These are phyloP conservation scores for Charanyca ferruginea DNA, from an alignment of 2,888 invertebrate species.

Conservation along the genomic window DNA sequence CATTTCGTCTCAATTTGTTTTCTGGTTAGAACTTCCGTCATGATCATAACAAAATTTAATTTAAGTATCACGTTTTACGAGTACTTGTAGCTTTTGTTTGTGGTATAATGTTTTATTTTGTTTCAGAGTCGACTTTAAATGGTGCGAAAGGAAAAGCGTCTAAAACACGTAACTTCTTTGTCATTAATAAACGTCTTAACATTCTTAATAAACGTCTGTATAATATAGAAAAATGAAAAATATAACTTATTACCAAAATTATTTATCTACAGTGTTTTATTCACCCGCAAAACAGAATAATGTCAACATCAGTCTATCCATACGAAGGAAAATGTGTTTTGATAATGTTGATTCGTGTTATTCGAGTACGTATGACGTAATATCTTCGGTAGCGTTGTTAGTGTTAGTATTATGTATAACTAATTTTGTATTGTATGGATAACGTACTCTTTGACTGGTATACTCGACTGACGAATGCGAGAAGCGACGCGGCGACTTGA, in stretches of 20 bases:
- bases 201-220: neutral
- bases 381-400: neutral
- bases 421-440: conserved; percentile 1
- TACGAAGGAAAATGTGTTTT: conserved; percentile 9
- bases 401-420: neutral
- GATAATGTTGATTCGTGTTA: neutral
- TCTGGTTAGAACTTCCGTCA: too few species aligned
- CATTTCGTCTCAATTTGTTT: too few species aligned
- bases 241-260: neutral
- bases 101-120: conserved; percentile 11
- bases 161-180: neutral
- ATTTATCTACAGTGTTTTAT: neutral
- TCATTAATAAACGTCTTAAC: too few species aligned
- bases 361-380: conserved; percentile 30
- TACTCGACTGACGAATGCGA: conserved; percentile 11
- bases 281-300: neutral
- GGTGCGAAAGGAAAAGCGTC: neutral
- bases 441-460: conserved; percentile 20
- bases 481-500: too few species aligned
- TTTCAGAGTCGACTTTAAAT: conserved; percentile 72
- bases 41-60: too few species aligned
- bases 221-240: neutral
- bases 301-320: conserved; percentile 1
- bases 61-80: too few species aligned
- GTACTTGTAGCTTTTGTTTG: too few species aligned